Evolutionary conservation across 2,888 invertebrate species (phyloP), one percentile per base, ranked within the genome.

Genomic region (Autographa gamma): DNA sequence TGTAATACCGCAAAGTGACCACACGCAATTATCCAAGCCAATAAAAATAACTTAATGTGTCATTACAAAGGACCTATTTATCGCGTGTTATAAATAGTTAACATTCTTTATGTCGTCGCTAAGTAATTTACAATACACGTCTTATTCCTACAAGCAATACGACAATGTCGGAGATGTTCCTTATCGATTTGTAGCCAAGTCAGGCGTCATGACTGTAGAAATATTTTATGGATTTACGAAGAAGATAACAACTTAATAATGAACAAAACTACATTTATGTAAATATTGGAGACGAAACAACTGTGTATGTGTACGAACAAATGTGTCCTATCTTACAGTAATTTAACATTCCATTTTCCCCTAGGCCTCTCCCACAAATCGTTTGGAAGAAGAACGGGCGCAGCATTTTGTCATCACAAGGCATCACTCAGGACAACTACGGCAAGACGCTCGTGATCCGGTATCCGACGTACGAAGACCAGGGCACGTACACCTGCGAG

Each of bases 361-460:
- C 4, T 91, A 98, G 98, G 82, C 99, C 99, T 0, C 93, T 99
- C 66, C 99, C 99, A 0, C 98, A 99, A 91, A 98, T 98, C 6
- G 97, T 98, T 16, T 99, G 99, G 99, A 97, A 96, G 80, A 98
- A 98, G 93, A 96, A 98, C 86, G 98, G 98, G 0, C 94, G 95
- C 16, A 93, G 96, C 63, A 96, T 99, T 81, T 95, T 96, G 66
- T 97, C 97, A 54, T 97, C 96, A 1, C 98, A 98, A 90, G 96
- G 98, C 62, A 96, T 98, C 71, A 97, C 97, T 0, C 98, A 98
- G 88, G 98, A 98, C 80, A 98, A 99, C 95, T 99, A 99, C 94
- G 99, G 99, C 16, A 99, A 99, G 94, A 98, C 99, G 54, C 95
- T 99, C 81, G 96, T 98, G 19, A 98, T 99, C 84, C 97, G 97